Evolutionary conservation across 2,888 invertebrate species (phyloP).

Genomic region (Sarcophaga variegata): DNA sequence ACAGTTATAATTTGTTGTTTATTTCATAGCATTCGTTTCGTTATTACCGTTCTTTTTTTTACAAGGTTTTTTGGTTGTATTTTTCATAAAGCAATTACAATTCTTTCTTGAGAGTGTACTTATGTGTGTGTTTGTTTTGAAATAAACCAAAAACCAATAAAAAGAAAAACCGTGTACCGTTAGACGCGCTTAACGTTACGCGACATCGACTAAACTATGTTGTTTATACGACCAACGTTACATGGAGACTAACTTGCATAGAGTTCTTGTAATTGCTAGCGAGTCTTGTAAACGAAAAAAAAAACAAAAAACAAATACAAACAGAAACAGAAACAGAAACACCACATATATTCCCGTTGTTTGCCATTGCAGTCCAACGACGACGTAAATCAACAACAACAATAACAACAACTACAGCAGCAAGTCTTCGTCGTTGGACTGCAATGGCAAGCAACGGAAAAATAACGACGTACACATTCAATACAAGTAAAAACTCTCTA

Average conservation of each 20-base stretch:
- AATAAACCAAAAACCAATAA: slow-evolving; percentile 52
- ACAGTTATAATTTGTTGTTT: slow-evolving; percentile 32
- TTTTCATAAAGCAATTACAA: neutral
- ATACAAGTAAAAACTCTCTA: neutral
- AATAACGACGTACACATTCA: slow-evolving; percentile 1
- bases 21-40: slow-evolving; percentile 38
- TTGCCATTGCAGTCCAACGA: neutral
- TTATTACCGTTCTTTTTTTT: neutral
- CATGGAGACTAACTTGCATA: slow-evolving; percentile 75
- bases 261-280: slow-evolving; percentile 69
- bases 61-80: slow-evolving; percentile 12
- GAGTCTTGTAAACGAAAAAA: slow-evolving; percentile 67
- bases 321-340: too few relatives aligned
- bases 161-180: slow-evolving; percentile 62
- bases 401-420: too few relatives aligned
- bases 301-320: slow-evolving; percentile 43
- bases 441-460: slow-evolving; percentile 2
- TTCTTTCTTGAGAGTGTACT: neutral
- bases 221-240: slow-evolving; percentile 77
- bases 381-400: neutral
- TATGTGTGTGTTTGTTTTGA: slow-evolving; percentile 16
- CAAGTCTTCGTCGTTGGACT: neutral
- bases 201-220: slow-evolving; percentile 70
- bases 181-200: slow-evolving; percentile 59
- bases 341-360: too few relatives aligned